These are phyloP conservation scores for Eolophus roseicapilla DNA, from an alignment of 2,113 vertebrate species.

Conservation along the genomic window DNA sequence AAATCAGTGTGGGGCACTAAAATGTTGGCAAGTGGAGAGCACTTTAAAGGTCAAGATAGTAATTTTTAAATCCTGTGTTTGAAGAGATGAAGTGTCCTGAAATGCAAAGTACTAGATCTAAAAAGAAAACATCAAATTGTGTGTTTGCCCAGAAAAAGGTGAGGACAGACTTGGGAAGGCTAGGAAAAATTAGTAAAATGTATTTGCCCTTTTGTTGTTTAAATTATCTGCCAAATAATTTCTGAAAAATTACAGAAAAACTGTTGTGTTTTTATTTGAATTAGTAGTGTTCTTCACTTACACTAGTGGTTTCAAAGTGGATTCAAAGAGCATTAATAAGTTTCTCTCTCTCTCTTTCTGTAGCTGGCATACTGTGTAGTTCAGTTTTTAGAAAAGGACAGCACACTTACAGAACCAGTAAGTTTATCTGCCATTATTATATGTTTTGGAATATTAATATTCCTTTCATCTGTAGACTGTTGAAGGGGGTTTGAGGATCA, in stretches of 20 bases:
- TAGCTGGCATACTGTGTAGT: conserved; percentile 97
- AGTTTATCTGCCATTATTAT: conserved; percentile 40
- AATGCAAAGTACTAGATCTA: background rate
- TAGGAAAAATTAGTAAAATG: background rate
- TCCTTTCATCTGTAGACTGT: background rate
- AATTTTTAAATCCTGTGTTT: background rate
- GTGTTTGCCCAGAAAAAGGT: background rate
- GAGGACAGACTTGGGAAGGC: background rate
- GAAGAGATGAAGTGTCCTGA: background rate
- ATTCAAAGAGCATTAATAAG: background rate
- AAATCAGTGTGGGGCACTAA: background rate
- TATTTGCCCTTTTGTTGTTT: background rate
- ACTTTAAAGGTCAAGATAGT: background rate
- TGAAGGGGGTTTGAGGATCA: background rate
- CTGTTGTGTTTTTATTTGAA: background rate
- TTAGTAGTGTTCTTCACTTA: background rate
- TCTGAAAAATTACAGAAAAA: background rate
- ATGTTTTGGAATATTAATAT: background rate
- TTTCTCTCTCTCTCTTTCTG: conserved; percentile 27
- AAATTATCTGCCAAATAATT: background rate
- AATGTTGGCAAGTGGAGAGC: background rate
- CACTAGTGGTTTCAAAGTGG: background rate
- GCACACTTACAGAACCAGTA: conserved; percentile 96
- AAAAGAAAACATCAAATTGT: background rate
- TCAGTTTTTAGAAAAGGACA: conserved; percentile 98